A percentile compares a stretch with the other conserved stretches of the same genome.
These are phyloP conservation scores for Florisuga fusca DNA, from an alignment of 2,797 vertebrate genomes.

Conservation along the genomic window DNA sequence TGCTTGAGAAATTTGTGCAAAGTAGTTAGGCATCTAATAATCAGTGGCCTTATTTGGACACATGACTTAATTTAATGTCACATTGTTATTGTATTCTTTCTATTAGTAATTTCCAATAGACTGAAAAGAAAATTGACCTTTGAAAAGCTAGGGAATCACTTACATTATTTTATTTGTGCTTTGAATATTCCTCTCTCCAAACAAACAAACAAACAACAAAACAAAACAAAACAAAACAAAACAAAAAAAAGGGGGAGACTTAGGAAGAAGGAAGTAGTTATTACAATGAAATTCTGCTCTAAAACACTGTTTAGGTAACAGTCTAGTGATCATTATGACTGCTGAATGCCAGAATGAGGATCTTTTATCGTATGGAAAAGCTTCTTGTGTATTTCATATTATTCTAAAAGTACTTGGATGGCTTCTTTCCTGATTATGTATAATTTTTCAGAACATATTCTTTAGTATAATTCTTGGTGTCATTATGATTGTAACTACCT, in stretches of 20 bases:
- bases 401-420: constrained; percentile 40
- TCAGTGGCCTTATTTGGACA: background rate
- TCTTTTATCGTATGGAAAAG: constrained; percentile 33
- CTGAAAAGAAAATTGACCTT: background rate
- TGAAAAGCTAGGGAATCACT: constrained; percentile 18
- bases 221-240: background rate
- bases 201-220: background rate
- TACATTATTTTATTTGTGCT: background rate
- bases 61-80: constrained; percentile 15
- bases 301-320: background rate
- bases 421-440: background rate
- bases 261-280: constrained; percentile 36
- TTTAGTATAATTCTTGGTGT: background rate
- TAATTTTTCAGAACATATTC: constrained; percentile 9
- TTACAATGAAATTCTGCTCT: constrained; percentile 3
- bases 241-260: background rate
- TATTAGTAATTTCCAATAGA: constrained; percentile 23
- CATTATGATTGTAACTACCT: background rate
- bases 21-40: background rate
- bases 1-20: background rate
- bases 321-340: background rate
- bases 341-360: constrained; percentile 42
- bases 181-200: constrained; percentile 3
- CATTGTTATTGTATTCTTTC: background rate
- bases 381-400: constrained; percentile 24